Conservation (phyloP, 2,888 invertebrate genomes). For the Deilephila porcellus region DNA sequence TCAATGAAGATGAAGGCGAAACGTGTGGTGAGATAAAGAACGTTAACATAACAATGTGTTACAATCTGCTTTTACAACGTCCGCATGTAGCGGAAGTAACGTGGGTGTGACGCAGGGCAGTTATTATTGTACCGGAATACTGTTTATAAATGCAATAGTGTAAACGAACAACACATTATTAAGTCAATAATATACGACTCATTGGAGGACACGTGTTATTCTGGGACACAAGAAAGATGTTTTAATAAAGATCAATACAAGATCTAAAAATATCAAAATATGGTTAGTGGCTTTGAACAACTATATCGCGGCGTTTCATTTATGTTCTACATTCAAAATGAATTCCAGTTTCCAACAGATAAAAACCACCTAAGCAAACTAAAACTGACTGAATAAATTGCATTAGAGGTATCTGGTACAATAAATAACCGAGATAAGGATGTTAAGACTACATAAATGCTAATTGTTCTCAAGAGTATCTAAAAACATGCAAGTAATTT, state of each 20-base stretch:
- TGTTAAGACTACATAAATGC: neutral
- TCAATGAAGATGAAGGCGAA: constrained; percentile 45
- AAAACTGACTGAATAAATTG: neutral
- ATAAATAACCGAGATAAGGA: constrained; percentile 17
- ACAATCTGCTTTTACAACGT: constrained; percentile 14
- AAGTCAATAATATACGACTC: neutral
- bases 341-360: neutral
- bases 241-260: no score
- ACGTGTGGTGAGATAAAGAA: constrained; percentile 43
- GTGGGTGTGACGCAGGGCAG: neutral
- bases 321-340: neutral
- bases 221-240: no score
- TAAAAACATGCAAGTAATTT: neutral
- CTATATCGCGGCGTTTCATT: no score
- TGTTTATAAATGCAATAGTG: neutral
- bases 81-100: constrained; percentile 3
- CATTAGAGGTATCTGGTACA: neutral
- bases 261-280: no score
- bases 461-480: neutral
- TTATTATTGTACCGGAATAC: constrained; percentile 19
- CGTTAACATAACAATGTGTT: constrained; percentile 18
- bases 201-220: neutral
- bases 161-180: neutral
- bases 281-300: no score
- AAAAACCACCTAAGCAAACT: neutral